Evolutionary conservation across 2,888 invertebrate species (phyloP).

Genomic region (Hirtodrosophila trivittata): DNA sequence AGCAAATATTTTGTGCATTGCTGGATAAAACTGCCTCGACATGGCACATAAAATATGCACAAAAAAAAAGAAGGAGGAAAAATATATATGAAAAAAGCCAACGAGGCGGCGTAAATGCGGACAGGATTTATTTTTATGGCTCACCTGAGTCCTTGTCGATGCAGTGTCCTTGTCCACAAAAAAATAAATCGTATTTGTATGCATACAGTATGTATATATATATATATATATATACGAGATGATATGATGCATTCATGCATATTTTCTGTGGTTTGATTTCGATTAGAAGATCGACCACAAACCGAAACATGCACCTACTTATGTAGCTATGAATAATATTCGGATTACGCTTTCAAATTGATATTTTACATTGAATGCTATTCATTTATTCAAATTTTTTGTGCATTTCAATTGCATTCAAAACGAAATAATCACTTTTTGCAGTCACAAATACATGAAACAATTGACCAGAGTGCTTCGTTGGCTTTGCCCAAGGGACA

Average conservation of each 20-base stretch:
- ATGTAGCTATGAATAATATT: too few species aligned
- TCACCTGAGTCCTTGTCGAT: constrained; percentile 51
- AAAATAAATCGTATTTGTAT: constrained; percentile 38
- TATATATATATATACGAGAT: constrained; percentile 4
- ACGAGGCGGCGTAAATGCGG: constrained; percentile 72
- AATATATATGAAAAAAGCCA: constrained; percentile 37
- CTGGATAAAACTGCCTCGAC: constrained; percentile 50
- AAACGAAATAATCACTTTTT: constrained; percentile 51
- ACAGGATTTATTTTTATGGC: constrained; percentile 74
- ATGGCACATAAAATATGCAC: constrained; percentile 68
- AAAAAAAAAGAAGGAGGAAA: background rate
- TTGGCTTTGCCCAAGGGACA: constrained; percentile 22
- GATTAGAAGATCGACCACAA: constrained; percentile 28
- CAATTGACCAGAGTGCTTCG: constrained; percentile 36
- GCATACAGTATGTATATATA: constrained; percentile 1
- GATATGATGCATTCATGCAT: constrained; percentile 34
- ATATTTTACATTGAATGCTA: background rate
- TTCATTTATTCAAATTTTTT: background rate
- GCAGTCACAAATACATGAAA: constrained; percentile 38
- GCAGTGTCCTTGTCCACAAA: constrained; percentile 28
- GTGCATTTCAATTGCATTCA: constrained; percentile 27
- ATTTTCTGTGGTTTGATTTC: constrained; percentile 22
- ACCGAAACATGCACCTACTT: constrained; percentile 11
- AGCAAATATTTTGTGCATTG: constrained; percentile 53
- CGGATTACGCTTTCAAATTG: too few species aligned